Evolutionary conservation across 2,888 invertebrate genomes (phyloP).

Genomic region (Dynastes grantii): DNA sequence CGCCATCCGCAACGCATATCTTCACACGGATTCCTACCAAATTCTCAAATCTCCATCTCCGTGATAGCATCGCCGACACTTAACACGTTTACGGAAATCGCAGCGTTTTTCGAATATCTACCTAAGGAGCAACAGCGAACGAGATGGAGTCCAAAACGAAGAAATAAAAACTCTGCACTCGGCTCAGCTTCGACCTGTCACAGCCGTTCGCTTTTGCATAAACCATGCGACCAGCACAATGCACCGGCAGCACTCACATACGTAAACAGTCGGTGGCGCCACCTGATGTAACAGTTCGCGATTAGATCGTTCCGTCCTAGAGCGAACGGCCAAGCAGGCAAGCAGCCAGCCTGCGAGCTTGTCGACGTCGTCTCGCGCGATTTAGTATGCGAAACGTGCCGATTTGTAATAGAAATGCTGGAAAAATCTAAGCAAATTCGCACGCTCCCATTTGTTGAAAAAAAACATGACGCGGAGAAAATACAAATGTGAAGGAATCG

Average conservation of each 20-base stretch:
- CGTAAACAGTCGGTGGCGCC: conserved; percentile 43
- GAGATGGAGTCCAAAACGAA: conserved; percentile 1
- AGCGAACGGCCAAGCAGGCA: background rate
- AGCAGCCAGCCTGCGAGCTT: background rate
- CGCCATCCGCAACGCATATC: background rate
- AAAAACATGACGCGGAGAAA: background rate
- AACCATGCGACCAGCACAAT: conserved; percentile 27
- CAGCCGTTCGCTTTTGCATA: conserved; percentile 28
- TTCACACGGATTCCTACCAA: background rate
- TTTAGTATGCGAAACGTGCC: conserved; percentile 43
- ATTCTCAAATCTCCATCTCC: conserved; percentile 23
- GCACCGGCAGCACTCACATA: conserved; percentile 35
- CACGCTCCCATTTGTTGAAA: conserved; percentile 32
- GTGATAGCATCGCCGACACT: conserved; percentile 36
- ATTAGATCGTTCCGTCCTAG: conserved; percentile 42
- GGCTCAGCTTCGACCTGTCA: conserved; percentile 30
- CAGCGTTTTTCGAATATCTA: conserved; percentile 17
- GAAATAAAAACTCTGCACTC: conserved; percentile 19
- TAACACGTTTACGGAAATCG: conserved; percentile 41
- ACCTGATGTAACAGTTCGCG: conserved; percentile 44
- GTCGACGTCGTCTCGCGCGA: conserved; percentile 14
- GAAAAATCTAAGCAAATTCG: conserved; percentile 21
- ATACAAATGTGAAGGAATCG: background rate
- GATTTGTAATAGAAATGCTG: conserved; percentile 10
- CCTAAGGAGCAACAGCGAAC: conserved; percentile 11